Evolutionary conservation across 2,888 invertebrate genomes (phyloP).

Genomic region (Artemia sp.): DNA sequence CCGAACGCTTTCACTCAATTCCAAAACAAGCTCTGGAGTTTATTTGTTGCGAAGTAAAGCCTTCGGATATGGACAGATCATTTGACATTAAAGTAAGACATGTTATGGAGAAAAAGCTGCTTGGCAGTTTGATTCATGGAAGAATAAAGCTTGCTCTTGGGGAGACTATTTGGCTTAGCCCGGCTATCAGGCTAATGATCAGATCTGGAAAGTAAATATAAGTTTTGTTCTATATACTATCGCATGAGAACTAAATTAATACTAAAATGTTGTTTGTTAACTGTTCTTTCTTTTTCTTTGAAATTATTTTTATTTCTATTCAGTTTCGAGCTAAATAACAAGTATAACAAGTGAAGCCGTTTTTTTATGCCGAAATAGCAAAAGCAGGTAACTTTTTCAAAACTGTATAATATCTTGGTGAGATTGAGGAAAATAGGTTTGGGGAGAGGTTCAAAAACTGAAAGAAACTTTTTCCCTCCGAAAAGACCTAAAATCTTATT

Average conservation of each 20-base stretch:
- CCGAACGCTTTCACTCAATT: neutral
- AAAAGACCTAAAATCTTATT: too few relatives aligned
- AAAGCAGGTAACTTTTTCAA: too few relatives aligned
- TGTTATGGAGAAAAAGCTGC: neutral
- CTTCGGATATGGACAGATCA: neutral
- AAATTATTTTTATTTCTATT: too few relatives aligned
- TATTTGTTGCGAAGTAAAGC: constrained; percentile 3
- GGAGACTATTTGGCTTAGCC: constrained; percentile 2
- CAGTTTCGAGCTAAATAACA: too few relatives aligned
- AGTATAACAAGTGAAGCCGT: too few relatives aligned
- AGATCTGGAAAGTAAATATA: neutral
- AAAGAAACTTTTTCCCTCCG: too few relatives aligned
- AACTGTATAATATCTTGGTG: too few relatives aligned
- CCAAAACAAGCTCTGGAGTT: constrained; percentile 3
- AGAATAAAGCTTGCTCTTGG: constrained; percentile 10
- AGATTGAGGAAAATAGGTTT: too few relatives aligned
- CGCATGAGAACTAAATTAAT: neutral
- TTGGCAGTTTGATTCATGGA: neutral
- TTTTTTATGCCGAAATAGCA: too few relatives aligned
- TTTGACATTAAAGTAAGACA: neutral
- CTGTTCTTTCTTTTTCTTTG: too few relatives aligned
- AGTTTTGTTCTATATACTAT: neutral
- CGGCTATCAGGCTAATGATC: neutral
- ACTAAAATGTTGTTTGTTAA: too few relatives aligned
- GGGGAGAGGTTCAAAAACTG: too few relatives aligned